Evolutionary conservation across 2,888 invertebrate species (phyloP).

Genomic region (Eubasilissa splendida): DNA sequence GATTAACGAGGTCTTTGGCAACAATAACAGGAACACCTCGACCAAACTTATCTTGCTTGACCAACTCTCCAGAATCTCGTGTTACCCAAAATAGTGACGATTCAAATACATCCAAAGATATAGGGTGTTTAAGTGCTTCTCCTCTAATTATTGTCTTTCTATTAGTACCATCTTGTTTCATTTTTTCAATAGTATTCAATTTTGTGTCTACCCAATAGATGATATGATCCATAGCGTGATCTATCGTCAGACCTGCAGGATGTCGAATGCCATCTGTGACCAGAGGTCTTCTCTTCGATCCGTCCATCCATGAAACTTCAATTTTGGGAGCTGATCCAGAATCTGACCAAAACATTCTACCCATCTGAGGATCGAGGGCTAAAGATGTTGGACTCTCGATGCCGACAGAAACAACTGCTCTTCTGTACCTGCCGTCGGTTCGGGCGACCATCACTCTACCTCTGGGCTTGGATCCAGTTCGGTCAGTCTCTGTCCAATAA

Average conservation of each 20-base stretch:
- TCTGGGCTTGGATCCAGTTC: slow-evolving; percentile 81
- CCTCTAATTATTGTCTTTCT: slow-evolving; percentile 82
- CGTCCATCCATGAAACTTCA: slow-evolving; percentile 97
- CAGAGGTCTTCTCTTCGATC: slow-evolving; percentile 86
- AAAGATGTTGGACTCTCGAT: slow-evolving; percentile 91
- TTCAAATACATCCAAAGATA: slow-evolving; percentile 95
- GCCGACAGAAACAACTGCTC: slow-evolving; percentile 84
- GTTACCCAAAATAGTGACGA: slow-evolving; percentile 95
- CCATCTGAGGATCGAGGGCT: slow-evolving; percentile 88
- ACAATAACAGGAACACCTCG: slow-evolving; percentile 90
- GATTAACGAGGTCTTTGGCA: slow-evolving; percentile 87
- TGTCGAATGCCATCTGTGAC: slow-evolving; percentile 87
- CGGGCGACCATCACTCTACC: slow-evolving; percentile 90
- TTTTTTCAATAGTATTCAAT: slow-evolving; percentile 89
- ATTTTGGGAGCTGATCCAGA: slow-evolving; percentile 93
- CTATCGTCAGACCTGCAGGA: slow-evolving; percentile 92
- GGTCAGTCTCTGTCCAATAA: slow-evolving; percentile 93
- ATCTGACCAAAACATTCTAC: slow-evolving; percentile 95
- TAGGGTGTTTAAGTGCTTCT: slow-evolving; percentile 83
- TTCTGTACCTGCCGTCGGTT: slow-evolving; percentile 90
- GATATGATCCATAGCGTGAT: slow-evolving; percentile 90
- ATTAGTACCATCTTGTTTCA: slow-evolving; percentile 86
- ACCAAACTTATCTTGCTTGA: slow-evolving; percentile 96
- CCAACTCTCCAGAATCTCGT: slow-evolving; percentile 87
- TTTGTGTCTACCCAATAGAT: slow-evolving; percentile 98